Percentiles rank a stretch among this genome's conserved stretches.
These are phyloP conservation scores for Nephrotoma appendiculata DNA, from an alignment of 2,888 invertebrate species.

Conservation along the genomic window DNA sequence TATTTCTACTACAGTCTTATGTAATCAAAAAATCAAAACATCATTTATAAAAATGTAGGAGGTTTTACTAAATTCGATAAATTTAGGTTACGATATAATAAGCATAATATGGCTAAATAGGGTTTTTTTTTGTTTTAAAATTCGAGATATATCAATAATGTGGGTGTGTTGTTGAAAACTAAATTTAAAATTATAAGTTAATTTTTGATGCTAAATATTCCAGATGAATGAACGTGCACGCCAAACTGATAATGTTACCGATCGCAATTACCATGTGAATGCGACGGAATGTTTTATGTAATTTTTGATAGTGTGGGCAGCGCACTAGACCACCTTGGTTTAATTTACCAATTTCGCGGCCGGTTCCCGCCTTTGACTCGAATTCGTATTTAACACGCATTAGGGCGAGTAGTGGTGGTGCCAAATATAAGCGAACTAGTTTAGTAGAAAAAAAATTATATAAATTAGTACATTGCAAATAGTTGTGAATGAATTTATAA, in stretches of 20 bases:
- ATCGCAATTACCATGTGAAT: slow-evolving; percentile 66
- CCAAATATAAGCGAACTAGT: slow-evolving; percentile 57
- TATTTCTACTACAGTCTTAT: background rate
- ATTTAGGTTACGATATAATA: background rate
- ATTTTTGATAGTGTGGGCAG: slow-evolving; percentile 65
- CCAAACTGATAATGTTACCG: slow-evolving; percentile 59
- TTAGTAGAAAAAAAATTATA: background rate
- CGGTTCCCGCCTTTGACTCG: slow-evolving; percentile 61
- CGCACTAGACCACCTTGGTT: slow-evolving; percentile 50
- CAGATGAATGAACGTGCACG: slow-evolving; percentile 50
- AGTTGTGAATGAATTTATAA: background rate
- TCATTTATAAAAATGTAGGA: background rate
- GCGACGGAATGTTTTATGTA: slow-evolving; percentile 58
- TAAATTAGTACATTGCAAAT: background rate
- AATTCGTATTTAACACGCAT: slow-evolving; percentile 61
- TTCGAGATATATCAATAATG: background rate
- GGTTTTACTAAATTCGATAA: background rate
- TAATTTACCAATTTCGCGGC: slow-evolving; percentile 62
- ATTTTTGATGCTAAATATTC: slow-evolving; percentile 44
- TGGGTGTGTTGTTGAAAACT: background rate
- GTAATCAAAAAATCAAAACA: background rate
- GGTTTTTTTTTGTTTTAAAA: background rate
- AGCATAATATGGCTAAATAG: background rate
- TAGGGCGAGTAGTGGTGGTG: slow-evolving; percentile 55
- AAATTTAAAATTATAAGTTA: slow-evolving; percentile 13